Evolutionary conservation across 2,888 invertebrate genomes (phyloP), one percentile per base, ranked within the genome.

Genomic region (Orthosia gracilis): DNA sequence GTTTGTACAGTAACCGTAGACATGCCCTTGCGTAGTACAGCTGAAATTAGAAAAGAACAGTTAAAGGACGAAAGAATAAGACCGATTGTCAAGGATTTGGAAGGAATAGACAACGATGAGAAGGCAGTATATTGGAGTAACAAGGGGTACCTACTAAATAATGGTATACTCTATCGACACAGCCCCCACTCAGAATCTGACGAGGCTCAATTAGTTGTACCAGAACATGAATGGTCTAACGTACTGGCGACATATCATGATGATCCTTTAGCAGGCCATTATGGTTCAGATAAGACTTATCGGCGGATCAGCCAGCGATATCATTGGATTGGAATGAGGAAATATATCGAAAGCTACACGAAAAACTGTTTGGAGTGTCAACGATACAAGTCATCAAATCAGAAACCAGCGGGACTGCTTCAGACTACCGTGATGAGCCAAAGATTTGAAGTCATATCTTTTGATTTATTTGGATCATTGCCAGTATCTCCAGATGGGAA

Each of bases 141-240:
- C 26, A 31, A 76, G 45, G 76, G 76, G 0, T 76, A 76, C 31
- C 1, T 67, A 17, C 26, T 76, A 50, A 66, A 45, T 18, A 66
- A 66, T 21, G 65, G 65, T 17, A 17, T 66, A 18, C 23, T 66
- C 13, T 55, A 55, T 13, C 40, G 54, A 45, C 55, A 66, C 23
- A n/a, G 31, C 13, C 54, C 45, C 54, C 18, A 65, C 17, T 59
- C 61, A 21, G 76, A 80, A 0, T 49, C 52, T 7, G 73, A 80
- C 2, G 69, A 76, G 17, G 79, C 72, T 12, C 74, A 77, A n/a
- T 49, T 80, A 26, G 62, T 57, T 11, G 74, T 76, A n/a, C 78
- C 83, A 1, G 47, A 67, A 65, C 76, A 80, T 13, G 76, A 78
- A 45, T 68, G 69, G 58, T 59, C 49, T 0, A 72, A 65, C 3